These are phyloP conservation scores for Lycaon pictus DNA, from an alignment of 2,113 vertebrate species.

Conservation along the genomic window DNA sequence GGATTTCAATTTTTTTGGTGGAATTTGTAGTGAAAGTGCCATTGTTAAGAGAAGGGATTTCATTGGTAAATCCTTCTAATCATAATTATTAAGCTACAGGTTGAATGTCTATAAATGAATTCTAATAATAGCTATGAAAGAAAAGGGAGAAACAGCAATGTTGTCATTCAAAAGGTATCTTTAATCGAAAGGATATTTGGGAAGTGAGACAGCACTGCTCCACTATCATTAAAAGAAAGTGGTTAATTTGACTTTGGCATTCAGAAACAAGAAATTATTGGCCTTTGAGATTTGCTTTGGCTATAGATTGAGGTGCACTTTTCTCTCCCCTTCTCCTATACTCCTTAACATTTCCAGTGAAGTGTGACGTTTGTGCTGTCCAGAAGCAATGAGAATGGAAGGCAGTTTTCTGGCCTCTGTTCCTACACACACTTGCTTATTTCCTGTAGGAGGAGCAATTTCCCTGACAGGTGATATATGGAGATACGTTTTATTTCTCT, in stretches of 20 bases:
- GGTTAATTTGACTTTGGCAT: slow-evolving; percentile 27
- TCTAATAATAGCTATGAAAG: slow-evolving; percentile 70
- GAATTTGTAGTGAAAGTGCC: slow-evolving; percentile 54
- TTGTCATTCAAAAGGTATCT: slow-evolving; percentile 47
- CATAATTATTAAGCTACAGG: slow-evolving; percentile 67
- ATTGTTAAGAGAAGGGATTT: slow-evolving; percentile 61
- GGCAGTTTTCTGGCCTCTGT: neutral
- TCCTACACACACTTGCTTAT: neutral
- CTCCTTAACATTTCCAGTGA: neutral
- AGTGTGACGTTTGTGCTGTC: neutral
- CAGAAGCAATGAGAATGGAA: neutral
- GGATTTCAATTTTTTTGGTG: slow-evolving; percentile 48
- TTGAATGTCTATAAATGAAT: slow-evolving; percentile 69
- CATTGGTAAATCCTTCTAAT: slow-evolving; percentile 54
- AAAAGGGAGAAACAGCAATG: slow-evolving; percentile 12
- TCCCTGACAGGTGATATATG: neutral
- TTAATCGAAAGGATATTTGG: slow-evolving; percentile 51
- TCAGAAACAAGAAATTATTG: slow-evolving; percentile 33
- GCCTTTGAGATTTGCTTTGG: neutral
- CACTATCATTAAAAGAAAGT: neutral
- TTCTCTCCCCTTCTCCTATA: neutral
- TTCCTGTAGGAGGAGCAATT: neutral
- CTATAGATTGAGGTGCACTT: neutral
- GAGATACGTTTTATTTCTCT: neutral
- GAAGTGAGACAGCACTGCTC: neutral